Evolutionary conservation across 2,797 vertebrate genomes (phyloP).

Genomic region (Enteromius viviparus): DNA sequence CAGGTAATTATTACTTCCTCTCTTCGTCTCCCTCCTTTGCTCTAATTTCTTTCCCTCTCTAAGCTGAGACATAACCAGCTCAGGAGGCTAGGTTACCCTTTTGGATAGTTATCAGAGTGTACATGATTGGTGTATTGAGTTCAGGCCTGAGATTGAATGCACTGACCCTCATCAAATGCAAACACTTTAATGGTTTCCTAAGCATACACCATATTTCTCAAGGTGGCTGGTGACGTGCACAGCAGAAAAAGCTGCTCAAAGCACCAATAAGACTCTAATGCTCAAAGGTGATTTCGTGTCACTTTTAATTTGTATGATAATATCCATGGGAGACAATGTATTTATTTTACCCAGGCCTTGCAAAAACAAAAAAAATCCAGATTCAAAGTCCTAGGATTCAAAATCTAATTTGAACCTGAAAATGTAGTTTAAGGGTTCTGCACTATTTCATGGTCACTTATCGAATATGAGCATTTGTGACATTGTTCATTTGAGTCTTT

Average conservation of each 20-base stretch:
- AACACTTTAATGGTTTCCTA: constrained; percentile 64
- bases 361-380: not conserved
- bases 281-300: constrained; percentile 30
- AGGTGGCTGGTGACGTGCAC: constrained; percentile 33
- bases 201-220: constrained; percentile 57
- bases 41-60: constrained; percentile 51
- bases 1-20: constrained; percentile 66
- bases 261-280: constrained; percentile 31
- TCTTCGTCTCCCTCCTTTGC: constrained; percentile 48
- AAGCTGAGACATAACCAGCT: constrained; percentile 53
- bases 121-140: constrained; percentile 67
- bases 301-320: constrained; percentile 50
- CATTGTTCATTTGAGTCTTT: not conserved
- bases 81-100: constrained; percentile 62
- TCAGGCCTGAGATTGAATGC: constrained; percentile 62
- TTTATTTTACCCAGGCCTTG: not conserved
- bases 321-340: constrained; percentile 5
- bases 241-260: constrained; percentile 8
- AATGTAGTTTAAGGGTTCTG: not conserved
- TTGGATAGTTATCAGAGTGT: constrained; percentile 64
- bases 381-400: not conserved
- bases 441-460: not conserved
- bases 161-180: constrained; percentile 61
- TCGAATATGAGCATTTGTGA: not conserved
- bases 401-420: not conserved